Conservation (phyloP, 2,113 vertebrate genomes). For the Atractosteus spatula region DNA sequence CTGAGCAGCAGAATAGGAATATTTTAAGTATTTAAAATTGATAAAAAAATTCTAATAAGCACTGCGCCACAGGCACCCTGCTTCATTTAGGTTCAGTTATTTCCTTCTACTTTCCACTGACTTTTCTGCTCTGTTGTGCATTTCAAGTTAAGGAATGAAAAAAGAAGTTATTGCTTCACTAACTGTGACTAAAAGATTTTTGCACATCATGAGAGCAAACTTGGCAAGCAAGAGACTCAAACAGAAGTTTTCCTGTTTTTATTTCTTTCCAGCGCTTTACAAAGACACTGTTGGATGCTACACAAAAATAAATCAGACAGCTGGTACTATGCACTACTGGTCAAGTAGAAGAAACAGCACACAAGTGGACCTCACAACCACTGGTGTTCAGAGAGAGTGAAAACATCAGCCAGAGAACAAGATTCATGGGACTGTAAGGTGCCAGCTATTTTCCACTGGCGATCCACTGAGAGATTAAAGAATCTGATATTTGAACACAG, state of each 20-base stretch:
- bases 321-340: neutral
- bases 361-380: neutral
- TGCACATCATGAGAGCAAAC: conserved; percentile 5
- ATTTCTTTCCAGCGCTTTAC: neutral
- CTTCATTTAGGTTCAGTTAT: neutral
- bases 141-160: neutral
- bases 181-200: conserved; percentile 20
- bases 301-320: neutral
- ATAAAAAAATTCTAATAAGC: neutral
- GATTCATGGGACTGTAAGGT: neutral
- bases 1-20: neutral
- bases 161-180: conserved; percentile 1
- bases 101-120: neutral
- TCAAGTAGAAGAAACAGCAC: neutral
- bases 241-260: neutral
- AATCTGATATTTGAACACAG: too few species aligned
- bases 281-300: neutral
- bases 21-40: neutral
- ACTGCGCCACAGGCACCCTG: neutral
- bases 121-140: neutral
- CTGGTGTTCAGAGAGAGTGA: neutral
- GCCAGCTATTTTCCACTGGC: neutral
- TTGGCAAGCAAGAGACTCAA: neutral
- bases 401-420: neutral
- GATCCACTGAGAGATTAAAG: too few species aligned